Evolutionary conservation across 2,888 invertebrate species (phyloP).

Genomic region (Agrotis exclamationis): DNA sequence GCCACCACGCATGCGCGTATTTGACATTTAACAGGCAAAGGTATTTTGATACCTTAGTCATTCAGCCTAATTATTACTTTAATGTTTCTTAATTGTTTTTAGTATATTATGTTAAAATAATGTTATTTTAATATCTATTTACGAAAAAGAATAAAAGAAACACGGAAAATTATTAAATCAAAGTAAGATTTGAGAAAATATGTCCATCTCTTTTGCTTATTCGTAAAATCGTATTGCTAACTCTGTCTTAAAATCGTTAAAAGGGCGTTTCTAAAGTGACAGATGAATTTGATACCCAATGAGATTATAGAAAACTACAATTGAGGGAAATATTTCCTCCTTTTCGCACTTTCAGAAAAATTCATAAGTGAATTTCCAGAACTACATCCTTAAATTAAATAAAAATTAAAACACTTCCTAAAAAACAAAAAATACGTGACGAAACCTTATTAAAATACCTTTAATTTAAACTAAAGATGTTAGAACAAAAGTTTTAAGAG

Average conservation of each 20-base stretch:
- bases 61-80: neutral
- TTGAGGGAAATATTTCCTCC: constrained; percentile 1
- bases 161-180: neutral
- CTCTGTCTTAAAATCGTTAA: constrained; percentile 30
- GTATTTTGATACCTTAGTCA: neutral
- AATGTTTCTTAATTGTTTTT: neutral
- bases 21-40: neutral
- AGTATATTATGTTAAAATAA: neutral
- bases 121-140: neutral
- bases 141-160: neutral
- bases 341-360: constrained; percentile 6
- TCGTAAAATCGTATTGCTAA: neutral
- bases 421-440: constrained; percentile 1
- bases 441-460: accelerated
- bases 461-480: neutral
- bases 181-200: neutral
- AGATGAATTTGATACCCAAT: constrained; percentile 16
- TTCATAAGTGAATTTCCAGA: neutral
- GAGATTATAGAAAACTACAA: neutral
- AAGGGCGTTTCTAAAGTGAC: constrained; percentile 6
- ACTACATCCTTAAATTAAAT: constrained; percentile 4
- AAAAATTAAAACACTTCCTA: accelerated
- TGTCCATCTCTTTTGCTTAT: constrained; percentile 11
- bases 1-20: constrained; percentile 35
- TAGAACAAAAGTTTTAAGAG: neutral